Conservation (phyloP, 2,797 vertebrate genomes). For the Nannoperca australis region DNA sequence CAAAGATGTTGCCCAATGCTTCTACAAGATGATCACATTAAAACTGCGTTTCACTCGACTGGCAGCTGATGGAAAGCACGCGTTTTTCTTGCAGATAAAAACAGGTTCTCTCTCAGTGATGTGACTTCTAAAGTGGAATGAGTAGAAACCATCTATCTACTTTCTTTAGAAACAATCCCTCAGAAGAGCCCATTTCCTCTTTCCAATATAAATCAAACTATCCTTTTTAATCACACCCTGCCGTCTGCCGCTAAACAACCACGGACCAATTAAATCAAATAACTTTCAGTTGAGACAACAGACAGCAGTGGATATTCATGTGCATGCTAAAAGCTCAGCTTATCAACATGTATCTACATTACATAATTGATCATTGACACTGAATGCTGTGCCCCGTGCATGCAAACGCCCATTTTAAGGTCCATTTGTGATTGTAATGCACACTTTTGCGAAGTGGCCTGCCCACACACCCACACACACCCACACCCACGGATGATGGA, state of each 20-base stretch:
- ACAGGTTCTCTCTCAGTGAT: background rate
- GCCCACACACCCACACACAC: conserved; percentile 7
- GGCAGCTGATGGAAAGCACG: background rate
- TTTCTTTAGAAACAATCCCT: conserved; percentile 12
- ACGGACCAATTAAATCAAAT: conserved; percentile 24
- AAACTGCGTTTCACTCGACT: background rate
- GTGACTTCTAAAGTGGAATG: conserved; percentile 2
- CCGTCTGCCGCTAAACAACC: conserved; percentile 15
- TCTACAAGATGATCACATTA: background rate
- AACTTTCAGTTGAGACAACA: conserved; percentile 8
- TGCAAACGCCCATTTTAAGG: conserved; percentile 67
- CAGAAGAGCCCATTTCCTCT: background rate
- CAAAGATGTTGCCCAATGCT: background rate
- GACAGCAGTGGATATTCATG: conserved; percentile 7
- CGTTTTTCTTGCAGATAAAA: background rate
- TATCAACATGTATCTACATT: conserved; percentile 43
- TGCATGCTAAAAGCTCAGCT: conserved; percentile 24
- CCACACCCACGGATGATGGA: conserved; percentile 28
- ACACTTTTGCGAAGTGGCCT: conserved; percentile 55
- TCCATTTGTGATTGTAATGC: conserved; percentile 72
- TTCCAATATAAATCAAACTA: conserved; percentile 7
- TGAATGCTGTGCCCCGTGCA: conserved; percentile 41
- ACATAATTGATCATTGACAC: conserved; percentile 50
- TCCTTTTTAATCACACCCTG: background rate
- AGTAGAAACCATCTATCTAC: conserved; percentile 8